Evolutionary conservation across 2,113 vertebrate genomes (phyloP), one percentile per base, ranked within the genome.

Genomic region (Laterallus jamaicensis): DNA sequence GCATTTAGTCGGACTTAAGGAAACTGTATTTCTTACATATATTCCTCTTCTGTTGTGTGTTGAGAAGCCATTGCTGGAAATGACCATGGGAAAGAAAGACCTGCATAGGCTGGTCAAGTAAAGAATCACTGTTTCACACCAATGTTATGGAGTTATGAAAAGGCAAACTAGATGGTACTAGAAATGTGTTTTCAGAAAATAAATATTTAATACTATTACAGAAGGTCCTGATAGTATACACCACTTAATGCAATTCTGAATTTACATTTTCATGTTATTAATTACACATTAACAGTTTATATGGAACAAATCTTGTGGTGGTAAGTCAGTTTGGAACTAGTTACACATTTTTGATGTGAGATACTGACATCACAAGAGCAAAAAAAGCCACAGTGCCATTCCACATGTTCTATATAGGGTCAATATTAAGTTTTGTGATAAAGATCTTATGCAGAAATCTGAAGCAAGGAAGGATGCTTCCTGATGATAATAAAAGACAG

Each of bases 361-460:
- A 10, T 64, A 56, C 21, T 52, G 31, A 7, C 55, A 69, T 6
- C 26, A 42, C 12, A 59, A 59, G 11, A 55, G 24, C 10, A 58
- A 86, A 55, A 64, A 22, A 3, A 54, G 5, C 26, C 42, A 35
- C 26, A 47, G 32, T 18, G 17, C 28, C 56, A 9, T 6, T 52
- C 18, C 24, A 68, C 0, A 1, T 64, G 9, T 29, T 8, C 0
- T 16, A 28, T 14, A 12, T 12, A 63, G 42, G 47, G 14, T n/a
- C 9, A 76, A 42, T 12, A 7, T 42, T 76, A 75, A 62, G 5
- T 40, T 55, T 25, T 40, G n/a, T 37, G 18, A 37, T n/a, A 76
- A 63, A 50, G 10, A 6, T 50, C 47, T 37, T 50, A 29, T 37
- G 21, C 19, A 63, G 55, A 76, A 81, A 44, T 70, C 18, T 59